A percentile compares a stretch with the other conserved stretches of the same genome.
Conservation (phyloP, 2,113 vertebrate genomes). For the Anas platyrhynchos region DNA sequence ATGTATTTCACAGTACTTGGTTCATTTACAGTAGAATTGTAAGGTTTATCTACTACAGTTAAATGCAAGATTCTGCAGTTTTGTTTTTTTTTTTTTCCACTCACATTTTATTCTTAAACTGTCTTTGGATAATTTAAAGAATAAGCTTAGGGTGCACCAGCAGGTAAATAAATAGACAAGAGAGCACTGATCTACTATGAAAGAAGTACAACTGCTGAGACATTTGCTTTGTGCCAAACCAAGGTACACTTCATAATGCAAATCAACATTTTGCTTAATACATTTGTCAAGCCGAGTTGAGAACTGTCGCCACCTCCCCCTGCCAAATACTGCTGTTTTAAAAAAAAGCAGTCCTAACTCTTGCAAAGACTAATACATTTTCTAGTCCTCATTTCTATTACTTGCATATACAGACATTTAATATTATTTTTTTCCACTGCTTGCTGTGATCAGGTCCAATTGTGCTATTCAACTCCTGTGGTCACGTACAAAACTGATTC, state of each 20-base stretch:
- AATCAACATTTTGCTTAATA: constrained; percentile 54
- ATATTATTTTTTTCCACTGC: neutral
- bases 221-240: constrained; percentile 42
- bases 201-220: constrained; percentile 39
- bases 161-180: constrained; percentile 56
- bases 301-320: neutral
- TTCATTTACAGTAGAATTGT: neutral
- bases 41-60: neutral
- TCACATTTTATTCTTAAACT: neutral
- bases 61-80: neutral
- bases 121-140: neutral
- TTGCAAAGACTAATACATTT: constrained; percentile 17
- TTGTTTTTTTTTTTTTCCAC: neutral
- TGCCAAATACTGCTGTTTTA: neutral
- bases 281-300: constrained; percentile 39
- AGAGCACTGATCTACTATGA: constrained; percentile 22
- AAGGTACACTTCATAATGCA: constrained; percentile 27
- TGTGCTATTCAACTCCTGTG: neutral
- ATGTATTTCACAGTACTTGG: neutral
- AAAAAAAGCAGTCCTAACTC: neutral
- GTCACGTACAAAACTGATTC: neutral
- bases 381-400: neutral
- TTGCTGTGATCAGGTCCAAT: neutral
- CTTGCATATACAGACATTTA: neutral
- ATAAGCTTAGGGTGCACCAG: neutral